These are phyloP conservation scores for Mastomys natalensis DNA, from an alignment of 2,113 vertebrate genomes.

Conservation along the genomic window DNA sequence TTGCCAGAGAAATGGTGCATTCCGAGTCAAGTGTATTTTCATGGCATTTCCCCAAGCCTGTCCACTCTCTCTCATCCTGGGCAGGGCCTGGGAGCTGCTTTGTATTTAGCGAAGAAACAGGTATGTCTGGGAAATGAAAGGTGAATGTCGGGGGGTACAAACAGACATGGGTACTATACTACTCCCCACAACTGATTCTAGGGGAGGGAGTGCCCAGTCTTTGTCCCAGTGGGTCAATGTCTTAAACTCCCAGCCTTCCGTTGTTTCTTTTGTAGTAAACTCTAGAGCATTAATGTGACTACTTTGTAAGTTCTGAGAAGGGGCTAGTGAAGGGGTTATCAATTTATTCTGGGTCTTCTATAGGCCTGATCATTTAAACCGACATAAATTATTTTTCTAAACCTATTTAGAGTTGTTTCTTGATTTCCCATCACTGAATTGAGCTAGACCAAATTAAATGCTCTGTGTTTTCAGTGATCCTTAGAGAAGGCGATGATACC, in stretches of 20 bases:
- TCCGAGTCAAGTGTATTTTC: neutral
- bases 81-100: neutral
- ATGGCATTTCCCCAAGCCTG: neutral
- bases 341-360: neutral
- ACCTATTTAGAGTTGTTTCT: neutral
- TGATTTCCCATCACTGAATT: neutral
- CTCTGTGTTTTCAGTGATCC: neutral
- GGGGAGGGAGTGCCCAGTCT: neutral
- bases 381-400: neutral
- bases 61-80: neutral
- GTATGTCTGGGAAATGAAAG: neutral
- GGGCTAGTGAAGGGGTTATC: neutral
- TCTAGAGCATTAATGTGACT: neutral
- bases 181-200: neutral
- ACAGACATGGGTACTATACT: neutral
- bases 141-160: neutral
- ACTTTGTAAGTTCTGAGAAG: neutral
- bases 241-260: neutral
- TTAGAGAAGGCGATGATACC: neutral
- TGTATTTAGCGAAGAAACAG: neutral
- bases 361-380: neutral
- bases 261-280: neutral
- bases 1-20: neutral
- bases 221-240: no score
- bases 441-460: neutral